A percentile compares a stretch with the other conserved stretches of the same genome.
These are phyloP conservation scores for Pantelozetes paolii DNA, from an alignment of 2,888 invertebrate genomes.

Conservation along the genomic window DNA sequence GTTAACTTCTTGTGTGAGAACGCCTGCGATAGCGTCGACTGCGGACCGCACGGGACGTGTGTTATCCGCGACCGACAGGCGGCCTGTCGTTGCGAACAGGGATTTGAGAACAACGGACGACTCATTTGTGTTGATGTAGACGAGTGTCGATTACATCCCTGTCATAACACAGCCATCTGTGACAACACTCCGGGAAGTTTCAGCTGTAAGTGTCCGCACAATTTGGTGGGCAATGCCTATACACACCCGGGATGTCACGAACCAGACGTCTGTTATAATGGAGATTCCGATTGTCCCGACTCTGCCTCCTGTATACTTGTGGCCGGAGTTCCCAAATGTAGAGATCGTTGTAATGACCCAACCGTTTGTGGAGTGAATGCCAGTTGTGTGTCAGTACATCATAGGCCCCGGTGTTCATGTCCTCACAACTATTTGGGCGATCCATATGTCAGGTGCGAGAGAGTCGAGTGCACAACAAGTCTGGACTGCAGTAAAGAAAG, in stretches of 20 bases:
- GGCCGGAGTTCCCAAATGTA: conserved; percentile 70
- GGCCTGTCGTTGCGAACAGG: conserved; percentile 68
- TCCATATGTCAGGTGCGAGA: conserved; percentile 56
- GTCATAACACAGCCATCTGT: conserved; percentile 82
- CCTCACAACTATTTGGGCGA: conserved; percentile 65
- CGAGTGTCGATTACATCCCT: conserved; percentile 67
- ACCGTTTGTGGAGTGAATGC: conserved; percentile 47
- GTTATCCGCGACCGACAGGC: conserved; percentile 67
- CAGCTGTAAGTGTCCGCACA: conserved; percentile 48
- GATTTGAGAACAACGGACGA: conserved; percentile 63
- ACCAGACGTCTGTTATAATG: conserved; percentile 50
- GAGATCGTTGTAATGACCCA: conserved; percentile 51
- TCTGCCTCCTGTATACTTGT: conserved; percentile 69
- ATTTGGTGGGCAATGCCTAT: conserved; percentile 49
- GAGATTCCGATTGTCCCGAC: conserved; percentile 50
- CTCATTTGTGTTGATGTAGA: conserved; percentile 58
- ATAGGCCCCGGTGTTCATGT: conserved; percentile 61
- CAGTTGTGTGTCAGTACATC: conserved; percentile 47
- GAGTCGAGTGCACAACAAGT: conserved; percentile 75
- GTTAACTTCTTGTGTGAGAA: conserved; percentile 58
- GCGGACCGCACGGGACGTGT: conserved; percentile 72
- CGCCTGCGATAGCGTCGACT: conserved; percentile 57
- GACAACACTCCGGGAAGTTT: conserved; percentile 70
- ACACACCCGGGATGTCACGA: conserved; percentile 57
- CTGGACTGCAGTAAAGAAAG: conserved; percentile 69